Base-by-base conservation (phyloP, 2,797 vertebrate genomes). In the Moxostoma hubbsi region DNA sequence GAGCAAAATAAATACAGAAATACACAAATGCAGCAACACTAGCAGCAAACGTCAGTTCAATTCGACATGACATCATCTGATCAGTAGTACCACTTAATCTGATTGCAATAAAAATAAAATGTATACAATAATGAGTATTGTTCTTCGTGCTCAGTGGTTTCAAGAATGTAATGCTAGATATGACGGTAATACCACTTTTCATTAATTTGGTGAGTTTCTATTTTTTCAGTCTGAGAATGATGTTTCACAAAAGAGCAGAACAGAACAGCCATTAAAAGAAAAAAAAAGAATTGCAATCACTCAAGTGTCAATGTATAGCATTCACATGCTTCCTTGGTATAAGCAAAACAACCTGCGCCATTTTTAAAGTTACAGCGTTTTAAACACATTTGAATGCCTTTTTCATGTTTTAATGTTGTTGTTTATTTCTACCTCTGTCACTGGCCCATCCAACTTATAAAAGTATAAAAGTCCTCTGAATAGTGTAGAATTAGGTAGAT, bases 281-380 rank as follows among this genome's bases (percentile, higher is more conserved):
- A 82, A 88, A 88, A 76, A 87, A 89, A 90, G 90, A 86, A 90
- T 88, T 84, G 92, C 88, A 89, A 83, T 90, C 89, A 90, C 85
- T 92, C 92, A 92, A 91, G 88, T 89, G 90, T 93, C 90, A 89
- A 87, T 87, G 86, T 91, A 87, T 88, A 91, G 93, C 93, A 94
- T 92, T 94, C 92, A 91, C 92, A 93, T 93, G 93, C 94, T 93
- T 89, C 68, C 75, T 76, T 68, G 49, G 55, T 53, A 73, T 76
- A 75, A 47, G 67, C 59, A 83, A 62, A 77, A 66, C 57, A 77
- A 73, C 45, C 11, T 83, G 82, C 82, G 70, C 53, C 55, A 50
- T 83, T 83, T 58, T 54, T 75, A n/a, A 43, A 24, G 64, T 76
- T 79, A 77, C 9, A 75, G 67, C 77, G 53, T 49, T 46, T 57